Percentiles rank a stretch among this genome's conserved stretches.
Evolutionary conservation across 2,113 vertebrate genomes (phyloP).

Genomic region (Heterotilapia buettikoferi): DNA sequence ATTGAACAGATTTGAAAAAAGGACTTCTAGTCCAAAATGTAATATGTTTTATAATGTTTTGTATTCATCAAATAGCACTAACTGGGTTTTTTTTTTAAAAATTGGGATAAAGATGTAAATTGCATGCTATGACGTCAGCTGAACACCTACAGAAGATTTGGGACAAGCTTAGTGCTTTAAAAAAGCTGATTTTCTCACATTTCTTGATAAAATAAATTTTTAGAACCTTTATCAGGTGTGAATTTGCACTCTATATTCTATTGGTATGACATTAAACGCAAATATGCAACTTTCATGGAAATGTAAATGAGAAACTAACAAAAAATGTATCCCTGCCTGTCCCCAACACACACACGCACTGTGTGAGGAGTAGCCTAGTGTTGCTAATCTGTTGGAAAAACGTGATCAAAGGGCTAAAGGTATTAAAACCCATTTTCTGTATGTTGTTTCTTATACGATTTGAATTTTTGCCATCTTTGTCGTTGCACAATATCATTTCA

Average conservation of each 20-base stretch:
- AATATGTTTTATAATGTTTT: background rate
- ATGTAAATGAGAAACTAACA: background rate
- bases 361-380: rapidly evolving
- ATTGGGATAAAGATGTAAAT: background rate
- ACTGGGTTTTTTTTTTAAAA: rapidly evolving
- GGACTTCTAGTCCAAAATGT: background rate
- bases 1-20: background rate
- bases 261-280: background rate
- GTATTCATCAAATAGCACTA: background rate
- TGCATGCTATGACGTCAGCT: rapidly evolving
- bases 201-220: background rate
- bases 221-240: background rate
- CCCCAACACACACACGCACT: background rate
- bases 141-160: background rate
- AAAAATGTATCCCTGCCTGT: background rate
- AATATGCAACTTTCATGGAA: background rate
- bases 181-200: background rate
- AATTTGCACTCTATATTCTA: rapidly evolving
- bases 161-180: background rate
- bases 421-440: background rate
- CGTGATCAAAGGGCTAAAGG: background rate
- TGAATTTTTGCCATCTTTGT: rapidly evolving
- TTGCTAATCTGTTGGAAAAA: background rate
- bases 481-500: rapidly evolving
- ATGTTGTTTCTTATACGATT: background rate